Conservation (phyloP, 2,888 invertebrate genomes). For the Nephrotoma flavescens region DNA sequence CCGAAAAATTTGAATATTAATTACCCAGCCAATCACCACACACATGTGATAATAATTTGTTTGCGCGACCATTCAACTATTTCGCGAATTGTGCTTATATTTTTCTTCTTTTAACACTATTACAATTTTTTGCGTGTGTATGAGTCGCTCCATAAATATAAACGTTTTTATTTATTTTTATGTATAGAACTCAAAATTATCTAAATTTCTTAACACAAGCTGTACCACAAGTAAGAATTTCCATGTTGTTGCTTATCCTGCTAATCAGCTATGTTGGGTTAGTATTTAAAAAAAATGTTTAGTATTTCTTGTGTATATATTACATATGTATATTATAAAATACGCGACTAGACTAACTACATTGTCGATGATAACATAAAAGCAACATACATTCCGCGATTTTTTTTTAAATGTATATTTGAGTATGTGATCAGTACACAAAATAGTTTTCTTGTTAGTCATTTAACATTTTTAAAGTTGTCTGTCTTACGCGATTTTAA, state of each 20-base stretch:
- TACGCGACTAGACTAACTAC: not conserved
- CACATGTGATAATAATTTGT: not conserved
- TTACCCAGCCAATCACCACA: not conserved
- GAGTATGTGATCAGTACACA: not conserved
- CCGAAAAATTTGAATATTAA: not conserved
- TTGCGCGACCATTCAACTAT: not conserved
- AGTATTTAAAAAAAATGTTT: not conserved
- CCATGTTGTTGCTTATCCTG: not conserved
- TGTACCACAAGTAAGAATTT: not conserved
- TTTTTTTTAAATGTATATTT: not conserved
- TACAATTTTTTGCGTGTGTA: not conserved
- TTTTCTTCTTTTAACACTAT: not conserved
- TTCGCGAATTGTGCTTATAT: not conserved
- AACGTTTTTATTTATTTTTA: not conserved
- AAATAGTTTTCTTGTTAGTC: not conserved
- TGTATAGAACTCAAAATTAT: not conserved
- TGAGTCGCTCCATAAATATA: not conserved
- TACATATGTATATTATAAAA: not conserved
- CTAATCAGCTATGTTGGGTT: not conserved
- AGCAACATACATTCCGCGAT: not conserved
- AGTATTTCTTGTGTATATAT: not conserved
- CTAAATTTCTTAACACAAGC: not conserved
- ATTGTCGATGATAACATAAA: not conserved
- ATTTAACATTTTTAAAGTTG: not conserved
- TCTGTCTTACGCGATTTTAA: not conserved